Base-by-base conservation (phyloP, 2,797 vertebrate genomes). In the Galagoides demidoff region DNA sequence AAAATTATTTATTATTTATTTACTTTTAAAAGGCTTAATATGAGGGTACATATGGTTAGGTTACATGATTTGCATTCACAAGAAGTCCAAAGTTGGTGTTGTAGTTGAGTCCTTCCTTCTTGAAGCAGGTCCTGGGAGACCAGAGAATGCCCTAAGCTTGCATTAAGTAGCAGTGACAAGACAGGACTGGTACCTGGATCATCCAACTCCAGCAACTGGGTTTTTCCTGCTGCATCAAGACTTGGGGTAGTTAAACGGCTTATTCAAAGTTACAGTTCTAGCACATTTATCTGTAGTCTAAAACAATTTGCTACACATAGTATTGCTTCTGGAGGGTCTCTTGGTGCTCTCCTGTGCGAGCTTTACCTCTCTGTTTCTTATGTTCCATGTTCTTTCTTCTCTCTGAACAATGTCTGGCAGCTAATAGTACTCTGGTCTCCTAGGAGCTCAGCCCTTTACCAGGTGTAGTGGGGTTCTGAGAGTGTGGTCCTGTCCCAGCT, bases 121-220 rank as follows among this genome's bases (percentile, higher is more conserved):
- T 61, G 64, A 89, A 85, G 66, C 64, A 74, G 82, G 57, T 85
- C 29, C 23, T n/a, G 49, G 45, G 37, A 64, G 64, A 64, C 52
- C 76, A 59, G 43, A 59, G 57, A 34, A 22, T 7, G 4, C 66
- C 25, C 31, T 77, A 85, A 79, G n/a, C 43, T 64, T 45, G 9
- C 52, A 59, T 12, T 7, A 78, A 84, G 70, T 70, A 71, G n/a
- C 57, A 52, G 29, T 68, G 79, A 89, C 81, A 74, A 82, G 61
- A 39, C 2, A 5, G 77, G 70, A 34, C 7, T 13, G 37, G 49
- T 13, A 49, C 27, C 29, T 25, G 52, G 39, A 79, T 52, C 37
- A 59, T 79, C 23, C 20, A 59, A 70, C 9, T 52, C 63, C 43
- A 86, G 63, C 34, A 31, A 10, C 6, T 22, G n/a, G 16, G 3